These are phyloP conservation scores for Graphium colonna DNA, from an alignment of 2,888 invertebrate species.

Conservation along the genomic window DNA sequence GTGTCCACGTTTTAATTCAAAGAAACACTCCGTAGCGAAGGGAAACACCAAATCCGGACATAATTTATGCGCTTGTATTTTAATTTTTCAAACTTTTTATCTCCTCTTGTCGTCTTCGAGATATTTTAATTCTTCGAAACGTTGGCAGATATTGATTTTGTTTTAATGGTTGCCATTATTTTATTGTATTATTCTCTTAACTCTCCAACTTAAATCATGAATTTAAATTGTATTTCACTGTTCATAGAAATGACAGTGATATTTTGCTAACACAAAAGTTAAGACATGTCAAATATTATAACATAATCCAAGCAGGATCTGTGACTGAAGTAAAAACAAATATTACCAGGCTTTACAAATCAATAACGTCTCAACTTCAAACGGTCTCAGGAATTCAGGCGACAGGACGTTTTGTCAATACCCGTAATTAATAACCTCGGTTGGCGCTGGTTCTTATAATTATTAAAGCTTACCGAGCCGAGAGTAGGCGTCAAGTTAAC, in stretches of 20 bases:
- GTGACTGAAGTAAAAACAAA: no score
- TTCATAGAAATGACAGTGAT: background rate
- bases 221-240: background rate
- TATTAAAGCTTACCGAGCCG: slow-evolving; percentile 67
- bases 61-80: slow-evolving; percentile 10
- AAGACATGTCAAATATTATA: no score
- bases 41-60: background rate
- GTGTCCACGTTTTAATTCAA: slow-evolving; percentile 41
- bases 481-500: slow-evolving; percentile 69
- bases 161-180: no score
- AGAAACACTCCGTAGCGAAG: slow-evolving; percentile 14
- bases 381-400: slow-evolving; percentile 41
- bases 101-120: background rate
- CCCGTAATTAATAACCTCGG: slow-evolving; percentile 66
- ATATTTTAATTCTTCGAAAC: background rate
- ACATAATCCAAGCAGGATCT: no score
- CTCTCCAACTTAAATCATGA: no score
- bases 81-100: background rate
- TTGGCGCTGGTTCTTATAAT: slow-evolving; percentile 61
- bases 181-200: no score
- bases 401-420: slow-evolving; percentile 65
- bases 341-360: slow-evolving; percentile 36
- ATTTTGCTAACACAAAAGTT: no score
- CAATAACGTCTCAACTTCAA: slow-evolving; percentile 49
- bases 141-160: background rate